Conservation (phyloP, 2,113 vertebrate species). For the Thamnophis sirtalis region DNA sequence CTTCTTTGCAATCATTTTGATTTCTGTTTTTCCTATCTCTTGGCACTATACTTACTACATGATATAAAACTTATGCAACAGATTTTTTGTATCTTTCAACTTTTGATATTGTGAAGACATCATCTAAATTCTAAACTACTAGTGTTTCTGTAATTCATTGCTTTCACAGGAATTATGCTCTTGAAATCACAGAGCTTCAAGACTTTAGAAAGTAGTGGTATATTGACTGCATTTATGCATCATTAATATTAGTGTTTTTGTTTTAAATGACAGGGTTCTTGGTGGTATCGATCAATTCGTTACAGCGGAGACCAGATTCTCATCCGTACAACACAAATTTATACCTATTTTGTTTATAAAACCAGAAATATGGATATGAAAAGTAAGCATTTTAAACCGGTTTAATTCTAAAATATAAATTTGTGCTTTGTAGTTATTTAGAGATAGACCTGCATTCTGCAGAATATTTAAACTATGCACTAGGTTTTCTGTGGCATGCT, state of each 20-base stretch:
- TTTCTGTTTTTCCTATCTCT: neutral
- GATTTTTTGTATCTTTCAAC: neutral
- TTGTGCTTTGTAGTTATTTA: neutral
- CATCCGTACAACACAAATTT: conserved; percentile 96
- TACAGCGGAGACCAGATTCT: conserved; percentile 99
- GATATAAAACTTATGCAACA: neutral
- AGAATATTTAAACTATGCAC: neutral
- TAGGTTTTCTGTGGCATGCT: neutral
- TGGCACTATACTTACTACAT: neutral
- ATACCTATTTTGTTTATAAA: conserved; percentile 98
- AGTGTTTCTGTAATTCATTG: neutral
- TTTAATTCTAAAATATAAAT: neutral
- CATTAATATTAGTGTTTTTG: neutral
- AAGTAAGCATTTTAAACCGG: conserved; percentile 75
- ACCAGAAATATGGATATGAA: conserved; percentile 99
- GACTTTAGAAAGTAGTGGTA: neutral
- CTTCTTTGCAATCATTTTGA: neutral
- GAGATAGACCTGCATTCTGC: neutral
- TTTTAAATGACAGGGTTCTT: conserved; percentile 82
- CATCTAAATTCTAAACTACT: neutral
- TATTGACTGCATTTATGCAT: neutral
- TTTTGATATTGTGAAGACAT: neutral
- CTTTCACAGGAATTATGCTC: neutral
- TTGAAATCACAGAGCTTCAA: no score
- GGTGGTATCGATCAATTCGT: conserved; percentile 98